Base-by-base conservation (phyloP, 2,797 vertebrate genomes). In the Spinibarbus caldwelli region DNA sequence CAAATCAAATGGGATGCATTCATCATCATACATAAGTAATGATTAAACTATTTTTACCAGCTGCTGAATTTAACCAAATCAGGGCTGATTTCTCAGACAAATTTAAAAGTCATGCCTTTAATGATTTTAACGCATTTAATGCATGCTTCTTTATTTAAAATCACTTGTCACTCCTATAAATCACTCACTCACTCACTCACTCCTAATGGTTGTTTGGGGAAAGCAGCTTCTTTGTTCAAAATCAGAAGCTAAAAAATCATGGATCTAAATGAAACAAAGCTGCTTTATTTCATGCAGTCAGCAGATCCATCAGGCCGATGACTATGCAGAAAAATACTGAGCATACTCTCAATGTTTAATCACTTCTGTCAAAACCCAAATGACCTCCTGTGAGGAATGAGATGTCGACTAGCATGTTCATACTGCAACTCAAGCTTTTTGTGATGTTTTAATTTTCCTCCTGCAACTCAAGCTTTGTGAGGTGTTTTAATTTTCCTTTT, bases 381-480 rank as follows among this genome's bases (percentile, higher is more conserved):
- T 38, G 6, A 23, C 41, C n/a, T 80, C 76, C 62, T 80, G 78
- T 78, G 38, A 89, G 21, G 67, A 23, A 83, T 68, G 64, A 67
- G 66, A 81, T 34, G 85, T 76, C 64, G 26, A 31, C 45, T 68
- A 10, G 78, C 17, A 45, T 12, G 17, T 59, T 78, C 66, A 36
- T 86, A 73, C 4, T 86, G 57, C 85, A 82, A 59, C 68, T 82
- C 38, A 41, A 59, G 68, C 64, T 72, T 2, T 57, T 62, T 66
- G 5, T 14, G 79, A 81, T 54, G n/a, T 81, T 57, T 57, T 57
- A 23, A 59, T 26, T 71, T 70, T 54, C 3, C n/a, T 54, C 54
- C 6, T 86, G 54, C 85, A 82, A 49, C 67, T 82, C 45, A 47
- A 59, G 59, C 70, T 66, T 2, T 54, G 52, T 71, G 15, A 26